Base-by-base conservation (phyloP, 1,140 invertebrate genomes). In the Phymorhynchus buccinoides region DNA sequence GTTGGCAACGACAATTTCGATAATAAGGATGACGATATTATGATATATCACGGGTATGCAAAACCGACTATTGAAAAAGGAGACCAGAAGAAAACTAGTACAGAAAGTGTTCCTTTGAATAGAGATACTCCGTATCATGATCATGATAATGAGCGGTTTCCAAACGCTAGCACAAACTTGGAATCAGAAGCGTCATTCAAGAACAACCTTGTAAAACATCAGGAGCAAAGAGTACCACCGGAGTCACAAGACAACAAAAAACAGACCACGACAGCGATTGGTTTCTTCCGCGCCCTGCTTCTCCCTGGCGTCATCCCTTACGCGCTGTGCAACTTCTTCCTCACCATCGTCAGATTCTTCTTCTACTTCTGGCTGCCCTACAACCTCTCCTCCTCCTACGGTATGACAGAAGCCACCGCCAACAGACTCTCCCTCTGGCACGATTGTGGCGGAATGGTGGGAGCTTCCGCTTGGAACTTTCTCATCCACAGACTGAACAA, bases 281-380 rank as follows among this genome's bases (percentile, higher is more conserved):
- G 90, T 18, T 93, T 94, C 78, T 92, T 87, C 78, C 86, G 90
- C 71, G 94, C 94, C 22, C 80, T 94, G 32, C 87, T 93, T 27
- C 88, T 94, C 27, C 94, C 94, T 22, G 94, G 93, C 48, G 94
- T 94, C 77, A 89, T 94, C n/a, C 88, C 93, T 86, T 94, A 94
- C 90, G 93, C 94, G 42, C 88, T 94, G 48, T 90, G 93, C 82
- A 94, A 94, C 89, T 94, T 94, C 71, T 94, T 94, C 86, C 88
- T 94, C 66, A 94, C 94, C 88, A 90, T 94, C 39, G 94, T 94
- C 30, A 94, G 94, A 87, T 95, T 94, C 88, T 94, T 94, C 30
- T 95, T 94, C 88, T 94, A 95, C 91, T 95, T 95, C 90, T 95
- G 94, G 94, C 89, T 94, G 39, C 94, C 94, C 42, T 93, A 92